phyloP scores from a whole-genome alignment of 2,888 invertebrate species.

The Cantharis rustica region DNA sequence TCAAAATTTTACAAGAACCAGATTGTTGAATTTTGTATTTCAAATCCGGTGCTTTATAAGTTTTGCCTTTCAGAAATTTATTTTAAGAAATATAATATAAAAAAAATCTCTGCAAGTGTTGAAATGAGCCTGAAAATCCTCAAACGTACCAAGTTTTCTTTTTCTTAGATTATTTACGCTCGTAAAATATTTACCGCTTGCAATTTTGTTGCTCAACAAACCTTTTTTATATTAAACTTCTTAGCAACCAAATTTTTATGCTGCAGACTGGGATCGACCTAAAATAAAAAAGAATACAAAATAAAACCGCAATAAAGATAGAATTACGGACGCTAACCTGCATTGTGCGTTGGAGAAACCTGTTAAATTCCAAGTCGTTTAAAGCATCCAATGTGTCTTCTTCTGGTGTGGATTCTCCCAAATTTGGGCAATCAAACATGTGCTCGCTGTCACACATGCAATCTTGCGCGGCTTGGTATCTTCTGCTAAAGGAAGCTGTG shows the following conservation, averaged over 20 bases:
- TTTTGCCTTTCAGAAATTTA: too few species aligned
- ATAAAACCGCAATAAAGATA: background rate
- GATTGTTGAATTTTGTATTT: too few species aligned
- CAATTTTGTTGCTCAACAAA: conserved; percentile 39
- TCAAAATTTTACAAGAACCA: too few species aligned
- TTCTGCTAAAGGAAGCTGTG: conserved; percentile 91
- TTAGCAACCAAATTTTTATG: conserved; percentile 78
- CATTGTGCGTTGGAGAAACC: conserved; percentile 65
- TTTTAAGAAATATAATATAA: too few species aligned
- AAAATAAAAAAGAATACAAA: conserved; percentile 18
- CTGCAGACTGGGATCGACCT: conserved; percentile 49
- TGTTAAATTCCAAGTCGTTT: conserved; percentile 66
- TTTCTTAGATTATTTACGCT: background rate
- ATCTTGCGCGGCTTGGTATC: conserved; percentile 88
- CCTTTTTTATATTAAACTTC: conserved; percentile 69
- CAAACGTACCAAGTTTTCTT: background rate
- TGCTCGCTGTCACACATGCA: conserved; percentile 99
- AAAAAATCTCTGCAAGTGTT: too few species aligned
- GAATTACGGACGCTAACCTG: conserved; percentile 54
- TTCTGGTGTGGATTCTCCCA: conserved; percentile 52
- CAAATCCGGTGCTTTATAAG: too few species aligned
- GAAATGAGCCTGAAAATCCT: background rate
- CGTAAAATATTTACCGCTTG: background rate
- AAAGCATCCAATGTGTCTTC: conserved; percentile 48
- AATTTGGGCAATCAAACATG: conserved; percentile 88